A percentile compares a stretch with the other conserved stretches of the same genome.
Evolutionary conservation across 2,797 vertebrate genomes (phyloP).

Genomic region (Sciurus vulgaris): DNA sequence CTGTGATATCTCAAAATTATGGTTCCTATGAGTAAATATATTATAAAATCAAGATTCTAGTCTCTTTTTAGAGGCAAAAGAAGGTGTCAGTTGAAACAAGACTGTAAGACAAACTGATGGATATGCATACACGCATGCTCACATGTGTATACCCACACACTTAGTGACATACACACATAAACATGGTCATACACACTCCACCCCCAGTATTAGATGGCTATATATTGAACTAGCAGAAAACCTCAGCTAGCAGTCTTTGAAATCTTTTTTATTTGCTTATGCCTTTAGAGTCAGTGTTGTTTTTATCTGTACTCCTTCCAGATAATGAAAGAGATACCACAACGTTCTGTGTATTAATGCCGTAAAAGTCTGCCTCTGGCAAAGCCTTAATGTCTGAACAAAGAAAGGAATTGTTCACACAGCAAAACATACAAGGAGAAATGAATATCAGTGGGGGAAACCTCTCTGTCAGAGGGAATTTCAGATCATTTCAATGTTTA

Average conservation of each 20-base stretch:
- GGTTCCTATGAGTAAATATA: conserved; percentile 33
- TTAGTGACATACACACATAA: not conserved
- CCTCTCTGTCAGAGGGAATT: conserved; percentile 76
- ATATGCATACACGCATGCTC: not conserved
- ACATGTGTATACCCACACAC: not conserved
- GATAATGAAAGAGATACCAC: conserved; percentile 81
- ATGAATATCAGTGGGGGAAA: conserved; percentile 48
- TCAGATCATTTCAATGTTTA: conserved; percentile 82
- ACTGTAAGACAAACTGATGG: not conserved
- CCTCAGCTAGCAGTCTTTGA: conserved; percentile 69
- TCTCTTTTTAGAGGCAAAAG: conserved; percentile 8
- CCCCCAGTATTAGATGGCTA: not conserved
- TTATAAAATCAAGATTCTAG: not conserved
- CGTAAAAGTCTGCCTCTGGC: conserved; percentile 75
- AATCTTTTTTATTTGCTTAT: conserved; percentile 67
- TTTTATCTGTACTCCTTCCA: conserved; percentile 80
- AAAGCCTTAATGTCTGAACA: conserved; percentile 71
- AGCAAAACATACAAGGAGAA: conserved; percentile 66
- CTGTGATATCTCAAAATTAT: not conserved
- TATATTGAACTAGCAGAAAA: conserved; percentile 62
- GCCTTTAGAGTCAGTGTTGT: conserved; percentile 70
- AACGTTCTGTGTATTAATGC: conserved; percentile 73
- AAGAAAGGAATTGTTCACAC: conserved; percentile 68
- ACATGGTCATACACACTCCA: not conserved
- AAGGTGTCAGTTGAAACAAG: not conserved